phyloP scores from a whole-genome alignment of 2,113 vertebrate genomes.

The Oenanthe melanoleuca region DNA sequence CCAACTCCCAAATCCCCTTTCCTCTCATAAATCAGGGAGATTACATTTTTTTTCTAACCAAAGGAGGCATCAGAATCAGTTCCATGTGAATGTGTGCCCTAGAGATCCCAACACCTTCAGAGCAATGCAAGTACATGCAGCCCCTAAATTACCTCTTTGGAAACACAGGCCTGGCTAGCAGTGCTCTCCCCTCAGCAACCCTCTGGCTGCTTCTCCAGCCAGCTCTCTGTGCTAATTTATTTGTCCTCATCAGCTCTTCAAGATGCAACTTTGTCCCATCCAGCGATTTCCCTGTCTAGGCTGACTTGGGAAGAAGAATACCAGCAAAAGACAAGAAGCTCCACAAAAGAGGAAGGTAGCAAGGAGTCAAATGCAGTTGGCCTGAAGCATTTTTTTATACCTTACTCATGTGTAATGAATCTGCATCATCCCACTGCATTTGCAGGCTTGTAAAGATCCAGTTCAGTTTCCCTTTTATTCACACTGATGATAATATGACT shows the following conservation, averaged over 20 bases:
- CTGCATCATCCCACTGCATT: not conserved
- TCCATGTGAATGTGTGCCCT: not conserved
- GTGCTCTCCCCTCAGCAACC: not conserved
- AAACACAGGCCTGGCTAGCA: not conserved
- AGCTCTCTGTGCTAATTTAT: not conserved
- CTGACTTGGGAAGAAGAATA: not conserved
- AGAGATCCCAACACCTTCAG: not conserved
- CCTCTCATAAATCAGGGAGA: not conserved
- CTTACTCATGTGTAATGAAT: not conserved
- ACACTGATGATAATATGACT: slow-evolving; percentile 41
- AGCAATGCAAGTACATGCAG: not conserved
- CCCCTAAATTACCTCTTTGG: not conserved
- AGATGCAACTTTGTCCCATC: not conserved
- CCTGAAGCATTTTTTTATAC: not conserved
- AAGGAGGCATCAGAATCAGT: not conserved
- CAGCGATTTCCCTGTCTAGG: not conserved
- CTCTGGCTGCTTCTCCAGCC: not conserved
- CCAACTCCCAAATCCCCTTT: not conserved
- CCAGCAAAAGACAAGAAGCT: not conserved
- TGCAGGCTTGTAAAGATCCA: not conserved
- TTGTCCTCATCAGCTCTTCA: not conserved
- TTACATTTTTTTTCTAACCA: not conserved
- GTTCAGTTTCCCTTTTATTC: slow-evolving; percentile 45
- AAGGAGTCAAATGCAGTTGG: not conserved
- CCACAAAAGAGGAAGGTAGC: not conserved